Base-by-base conservation (phyloP, 2,888 invertebrate genomes). In the Mythimna vitellina region DNA sequence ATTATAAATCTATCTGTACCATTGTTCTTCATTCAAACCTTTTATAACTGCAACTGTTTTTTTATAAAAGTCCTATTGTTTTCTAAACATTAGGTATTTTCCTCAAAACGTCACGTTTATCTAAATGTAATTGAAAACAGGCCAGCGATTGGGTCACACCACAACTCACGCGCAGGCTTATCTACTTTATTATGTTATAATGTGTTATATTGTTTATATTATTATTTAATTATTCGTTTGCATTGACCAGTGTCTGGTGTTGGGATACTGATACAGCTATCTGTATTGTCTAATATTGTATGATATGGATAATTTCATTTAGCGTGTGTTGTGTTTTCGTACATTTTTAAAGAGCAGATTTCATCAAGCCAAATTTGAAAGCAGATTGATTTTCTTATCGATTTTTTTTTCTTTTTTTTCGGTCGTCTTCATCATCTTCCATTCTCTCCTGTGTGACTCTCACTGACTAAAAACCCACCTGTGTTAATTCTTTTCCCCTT, bases 81-180 rank as follows among this genome's bases (percentile, higher is more conserved):
- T 68, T 72, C 7, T 42, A 32, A 17, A 17, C 25, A 49, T 53
- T 80, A 78, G 74, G 81, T 85, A 82, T 85, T 84, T 88, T 86
- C 83, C 83, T 83, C 62, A 20, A 66, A 68, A 67, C 76, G 70
- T 78, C 70, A 71, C 57, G 51, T 85, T 67, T 86, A 86, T 87
- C 83, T 73, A 7, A 17, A 57, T 65, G 76, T 84, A 86, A 86
- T 87, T 87, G 84, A 86, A 88, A 80, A 77, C 76, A 72, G 60
- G 35, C 69, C 49, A 64, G 78, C 68, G 84, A 85, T 82, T 83
- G 73, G 84, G 86, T 65, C 78, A 5, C 17, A 42, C 42, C 42
- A 42, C 58, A 72, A 51, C 56, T 86, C 88, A 86, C 80, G 79
- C 74, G 76, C 72, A 70, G 12, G 54, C 65, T 83, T 88, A 88